Percentiles rank a stretch among this genome's conserved stretches.
Evolutionary conservation across 2,888 invertebrate genomes (phyloP).

Genomic region (Dendrolimus pini): DNA sequence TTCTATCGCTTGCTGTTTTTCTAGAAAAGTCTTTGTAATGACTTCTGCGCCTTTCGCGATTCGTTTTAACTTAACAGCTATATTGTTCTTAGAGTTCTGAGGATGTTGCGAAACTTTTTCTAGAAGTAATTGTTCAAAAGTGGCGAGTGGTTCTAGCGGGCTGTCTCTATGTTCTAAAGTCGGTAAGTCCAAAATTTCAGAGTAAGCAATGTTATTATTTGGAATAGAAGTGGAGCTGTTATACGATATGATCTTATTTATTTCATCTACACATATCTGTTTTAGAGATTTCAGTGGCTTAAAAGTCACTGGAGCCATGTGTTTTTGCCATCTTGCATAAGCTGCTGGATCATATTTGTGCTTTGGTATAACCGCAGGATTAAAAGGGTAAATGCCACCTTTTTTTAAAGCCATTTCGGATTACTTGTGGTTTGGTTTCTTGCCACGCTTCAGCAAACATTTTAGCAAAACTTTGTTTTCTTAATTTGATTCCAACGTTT

Average conservation of each 20-base stretch:
- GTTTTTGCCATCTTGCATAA: not conserved
- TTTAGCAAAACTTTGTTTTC: conserved; percentile 6
- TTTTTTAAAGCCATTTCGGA: conserved; percentile 12
- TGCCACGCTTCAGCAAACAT: conserved; percentile 9
- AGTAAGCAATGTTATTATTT: not conserved
- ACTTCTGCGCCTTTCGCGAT: not conserved
- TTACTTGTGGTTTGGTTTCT: conserved; percentile 5
- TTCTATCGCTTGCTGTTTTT: not conserved
- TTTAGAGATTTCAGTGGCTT: not conserved
- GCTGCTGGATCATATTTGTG: conserved; percentile 8
- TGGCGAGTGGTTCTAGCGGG: not conserved
- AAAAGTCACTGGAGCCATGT: not conserved
- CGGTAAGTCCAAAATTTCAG: not conserved
- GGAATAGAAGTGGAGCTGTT: not conserved
- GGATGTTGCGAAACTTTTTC: not conserved
- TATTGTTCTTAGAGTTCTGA: not conserved
- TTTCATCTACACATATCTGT: not conserved
- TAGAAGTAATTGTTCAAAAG: not conserved
- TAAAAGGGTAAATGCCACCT: conserved; percentile 10
- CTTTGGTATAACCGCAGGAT: conserved; percentile 4
- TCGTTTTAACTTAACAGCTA: not conserved
- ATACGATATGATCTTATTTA: not conserved
- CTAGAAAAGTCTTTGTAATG: not conserved
- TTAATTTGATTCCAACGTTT: conserved; percentile 6
- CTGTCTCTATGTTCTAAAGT: not conserved